Percentiles rank a stretch among this genome's conserved stretches.
Conservation (phyloP, 2,888 invertebrate species). For the Drosophila paranaensis region DNA sequence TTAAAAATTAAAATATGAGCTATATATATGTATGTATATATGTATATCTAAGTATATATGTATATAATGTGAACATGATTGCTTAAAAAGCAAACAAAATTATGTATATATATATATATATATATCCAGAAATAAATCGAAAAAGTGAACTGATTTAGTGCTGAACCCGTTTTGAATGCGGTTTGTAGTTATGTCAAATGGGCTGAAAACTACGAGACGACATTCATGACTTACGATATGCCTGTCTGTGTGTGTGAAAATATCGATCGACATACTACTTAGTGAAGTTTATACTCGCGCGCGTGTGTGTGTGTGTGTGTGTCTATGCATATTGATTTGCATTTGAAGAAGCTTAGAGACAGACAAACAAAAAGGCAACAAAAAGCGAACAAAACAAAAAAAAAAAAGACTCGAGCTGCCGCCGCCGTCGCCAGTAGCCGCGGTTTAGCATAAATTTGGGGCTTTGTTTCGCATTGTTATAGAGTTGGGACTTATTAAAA, state of each 20-base stretch:
- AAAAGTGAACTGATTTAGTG: constrained; percentile 1
- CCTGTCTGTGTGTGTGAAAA: constrained; percentile 10
- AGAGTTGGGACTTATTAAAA: constrained; percentile 22
- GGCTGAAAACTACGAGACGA: constrained; percentile 15
- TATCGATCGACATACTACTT: constrained; percentile 38
- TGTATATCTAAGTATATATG: neutral
- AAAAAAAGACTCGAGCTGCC: constrained; percentile 36
- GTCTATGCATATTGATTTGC: constrained; percentile 53
- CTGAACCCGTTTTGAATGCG: constrained; percentile 30
- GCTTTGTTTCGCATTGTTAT: constrained; percentile 57
- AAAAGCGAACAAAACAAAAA: neutral
- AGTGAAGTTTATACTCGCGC: constrained; percentile 6
- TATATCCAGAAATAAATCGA: constrained; percentile 6
- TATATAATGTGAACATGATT: constrained; percentile 8
- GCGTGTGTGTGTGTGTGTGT: constrained; percentile 12
- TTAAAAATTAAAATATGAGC: constrained; percentile 5
- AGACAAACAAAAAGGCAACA: constrained; percentile 10
- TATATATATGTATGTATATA: neutral
- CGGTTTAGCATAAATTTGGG: constrained; percentile 68
- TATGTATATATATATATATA: neutral
- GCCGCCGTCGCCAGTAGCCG: constrained; percentile 57
- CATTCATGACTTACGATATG: constrained; percentile 35
- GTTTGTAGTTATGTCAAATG: constrained; percentile 18
- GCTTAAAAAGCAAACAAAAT: neutral
- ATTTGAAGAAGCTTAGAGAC: constrained; percentile 53